Base-by-base conservation (phyloP, 2,797 vertebrate genomes). In the Odontamblyopus rebecca region DNA sequence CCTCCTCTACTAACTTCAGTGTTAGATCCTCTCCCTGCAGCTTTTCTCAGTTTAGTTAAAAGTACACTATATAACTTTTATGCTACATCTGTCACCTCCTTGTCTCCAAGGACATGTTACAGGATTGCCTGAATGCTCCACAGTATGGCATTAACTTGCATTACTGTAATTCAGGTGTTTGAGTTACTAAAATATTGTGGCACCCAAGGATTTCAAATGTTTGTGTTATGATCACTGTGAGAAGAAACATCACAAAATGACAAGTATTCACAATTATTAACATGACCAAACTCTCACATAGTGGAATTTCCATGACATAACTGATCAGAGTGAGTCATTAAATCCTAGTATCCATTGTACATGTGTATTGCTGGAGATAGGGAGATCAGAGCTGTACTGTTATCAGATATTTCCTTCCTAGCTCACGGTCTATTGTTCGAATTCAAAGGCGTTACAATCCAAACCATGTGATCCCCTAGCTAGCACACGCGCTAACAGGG, bases 391-490 rank as follows among this genome's bases (percentile, higher is more conserved):
- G 50, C 16, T 29, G 68, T 8, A 8, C 65, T 83, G 68, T 63
- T 15, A 80, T 72, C 82, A 84, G 76, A 80, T 75, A 67, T 67
- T 76, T 73, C 68, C 69, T 57, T 4, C 64, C 66, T 60, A 5
- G 72, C 64, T 59, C 68, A 53, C 48, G 4, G 70, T 56, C 75
- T 69, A 44, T 74, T 72, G 48, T 71, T 16, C 0, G 41, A 11
- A 77, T 80, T 81, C 80, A 86, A 81, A 83, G 65, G 53, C 67
- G 50, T 50, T 57, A 77, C 70, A 72, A 61, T 23, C 71, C 1
- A 68, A 76, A 81, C 59, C 65, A 75, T 85, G 74, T 87, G 75
- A 89, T 85, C 29, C 54, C 66, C 2, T 70, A 18, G 27, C 27
- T 18, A 11, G 70, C 76, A 75, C 71, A 6, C 70, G 70, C 63